These are phyloP conservation scores for Trachops cirrhosus DNA, from an alignment of 2,797 vertebrate genomes.

Conservation along the genomic window DNA sequence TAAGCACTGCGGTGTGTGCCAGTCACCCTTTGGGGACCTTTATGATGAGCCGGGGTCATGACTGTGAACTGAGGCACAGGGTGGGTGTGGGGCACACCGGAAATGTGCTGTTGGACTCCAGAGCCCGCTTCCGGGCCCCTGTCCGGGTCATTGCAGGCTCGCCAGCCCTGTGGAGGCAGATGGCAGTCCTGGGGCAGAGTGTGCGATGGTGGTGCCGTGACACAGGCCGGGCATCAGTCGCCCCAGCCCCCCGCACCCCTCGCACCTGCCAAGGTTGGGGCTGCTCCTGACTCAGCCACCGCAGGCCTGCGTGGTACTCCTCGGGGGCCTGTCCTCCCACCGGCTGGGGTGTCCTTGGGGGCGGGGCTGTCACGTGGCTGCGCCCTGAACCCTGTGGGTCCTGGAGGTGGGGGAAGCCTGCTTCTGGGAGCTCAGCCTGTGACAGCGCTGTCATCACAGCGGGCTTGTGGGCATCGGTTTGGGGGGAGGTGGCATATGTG, in stretches of 20 bases:
- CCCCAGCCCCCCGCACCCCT: neutral
- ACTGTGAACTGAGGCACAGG: neutral
- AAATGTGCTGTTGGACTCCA: fast-evolving
- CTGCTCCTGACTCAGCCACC: neutral
- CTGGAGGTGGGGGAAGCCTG: neutral
- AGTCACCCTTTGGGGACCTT: neutral
- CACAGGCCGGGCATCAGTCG: fast-evolving
- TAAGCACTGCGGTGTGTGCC: fast-evolving
- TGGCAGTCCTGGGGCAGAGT: fast-evolving
- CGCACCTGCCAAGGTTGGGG: neutral
- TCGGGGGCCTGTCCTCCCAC: neutral
- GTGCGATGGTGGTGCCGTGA: fast-evolving
- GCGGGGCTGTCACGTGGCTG: fast-evolving
- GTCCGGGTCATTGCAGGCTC: neutral
- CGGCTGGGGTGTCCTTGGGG: fast-evolving
- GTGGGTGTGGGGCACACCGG: fast-evolving
- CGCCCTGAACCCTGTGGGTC: fast-evolving
- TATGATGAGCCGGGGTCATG: neutral
- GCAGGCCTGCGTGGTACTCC: neutral
- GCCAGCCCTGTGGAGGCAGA: neutral
- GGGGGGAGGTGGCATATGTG: fast-evolving
- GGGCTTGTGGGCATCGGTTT: fast-evolving
- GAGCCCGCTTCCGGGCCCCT: neutral
- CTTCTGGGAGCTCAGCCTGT: neutral
- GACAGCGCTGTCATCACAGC: fast-evolving